Base-by-base conservation (phyloP, 2,797 vertebrate species). In the Scolopax bukidnonensis region DNA sequence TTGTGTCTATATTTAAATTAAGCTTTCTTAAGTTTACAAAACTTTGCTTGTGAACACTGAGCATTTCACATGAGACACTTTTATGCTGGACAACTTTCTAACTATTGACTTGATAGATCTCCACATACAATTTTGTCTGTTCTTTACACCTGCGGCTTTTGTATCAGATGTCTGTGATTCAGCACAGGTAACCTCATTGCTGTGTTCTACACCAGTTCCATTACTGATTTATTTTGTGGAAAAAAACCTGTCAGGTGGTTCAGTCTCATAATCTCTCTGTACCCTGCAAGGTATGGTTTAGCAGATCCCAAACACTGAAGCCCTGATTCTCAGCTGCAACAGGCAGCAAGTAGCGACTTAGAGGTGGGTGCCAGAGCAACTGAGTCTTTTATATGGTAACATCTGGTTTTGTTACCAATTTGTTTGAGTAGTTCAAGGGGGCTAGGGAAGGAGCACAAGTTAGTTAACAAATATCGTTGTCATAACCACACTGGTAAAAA, bases 1-100 rank as follows among this genome's bases (percentile, higher is more conserved):
- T 96, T 86, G 75, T 94, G 61, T 96, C 93, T 96, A 60, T 93
- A 92, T 97, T 98, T 97, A 95, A 97, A 96, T 95, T 96, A 91
- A 96, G 83, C 89, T 97, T 96, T 94, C 93, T 71, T 92, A 95
- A 95, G 90, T 97, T 97, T 97, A 97, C 87, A 94, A 24, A 89
- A 95, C 68, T 83, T 96, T 92, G 82, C 94, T 97, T 97, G 90
- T 81, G 94, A 97, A 97, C 95, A 87, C 76, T 94, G 67, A 94
- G 80, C 60, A 89, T 91, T 95, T 97, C 96, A 96, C 5, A 32
- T 93, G 54, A 95, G 86, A 91, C 89, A 79, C 85, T 97, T 97
- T 90, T 93, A 97, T 97, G 83, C 92, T 87, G 96, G 95, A 94
- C 85, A 93, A 38, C 70, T 95, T 95, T 94, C 19, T 95, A 83